These are phyloP conservation scores for Canis aureus DNA, from an alignment of 2,113 vertebrate species.

Conservation along the genomic window DNA sequence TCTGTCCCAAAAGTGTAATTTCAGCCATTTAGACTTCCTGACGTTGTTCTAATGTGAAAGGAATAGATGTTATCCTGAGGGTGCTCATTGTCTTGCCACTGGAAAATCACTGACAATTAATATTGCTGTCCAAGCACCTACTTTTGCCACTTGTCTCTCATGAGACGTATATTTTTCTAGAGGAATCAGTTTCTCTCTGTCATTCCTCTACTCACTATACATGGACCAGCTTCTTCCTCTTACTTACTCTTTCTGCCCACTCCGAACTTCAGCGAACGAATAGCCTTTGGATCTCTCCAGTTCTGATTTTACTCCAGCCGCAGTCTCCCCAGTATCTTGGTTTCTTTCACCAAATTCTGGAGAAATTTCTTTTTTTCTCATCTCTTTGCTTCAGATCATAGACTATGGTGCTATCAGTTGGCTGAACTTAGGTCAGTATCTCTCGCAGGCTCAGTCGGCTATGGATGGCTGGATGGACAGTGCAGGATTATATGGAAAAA, in stretches of 20 bases:
- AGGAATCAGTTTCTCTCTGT: not conserved
- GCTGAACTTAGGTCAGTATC: not conserved
- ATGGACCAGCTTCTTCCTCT: not conserved
- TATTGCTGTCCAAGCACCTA: not conserved
- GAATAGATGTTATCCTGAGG: not conserved
- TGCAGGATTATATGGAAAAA: not conserved
- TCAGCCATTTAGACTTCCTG: slow-evolving; percentile 37
- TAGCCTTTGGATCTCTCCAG: not conserved
- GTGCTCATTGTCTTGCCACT: not conserved
- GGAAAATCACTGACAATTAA: not conserved
- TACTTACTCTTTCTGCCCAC: not conserved
- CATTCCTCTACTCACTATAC: not conserved
- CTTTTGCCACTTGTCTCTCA: not conserved
- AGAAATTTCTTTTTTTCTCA: not conserved
- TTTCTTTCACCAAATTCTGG: slow-evolving; percentile 11
- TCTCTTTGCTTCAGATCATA: not conserved
- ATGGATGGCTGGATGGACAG: not conserved
- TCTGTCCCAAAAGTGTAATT: slow-evolving; percentile 44
- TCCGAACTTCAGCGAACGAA: not conserved
- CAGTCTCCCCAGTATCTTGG: not conserved
- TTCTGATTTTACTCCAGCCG: not conserved
- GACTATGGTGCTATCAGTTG: not conserved
- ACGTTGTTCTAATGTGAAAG: slow-evolving; percentile 38
- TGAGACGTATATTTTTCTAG: not conserved
- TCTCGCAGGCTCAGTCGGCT: not conserved